These are phyloP conservation scores for Takifugu ocellatus DNA, from an alignment of 2,797 vertebrate genomes.

Conservation along the genomic window DNA sequence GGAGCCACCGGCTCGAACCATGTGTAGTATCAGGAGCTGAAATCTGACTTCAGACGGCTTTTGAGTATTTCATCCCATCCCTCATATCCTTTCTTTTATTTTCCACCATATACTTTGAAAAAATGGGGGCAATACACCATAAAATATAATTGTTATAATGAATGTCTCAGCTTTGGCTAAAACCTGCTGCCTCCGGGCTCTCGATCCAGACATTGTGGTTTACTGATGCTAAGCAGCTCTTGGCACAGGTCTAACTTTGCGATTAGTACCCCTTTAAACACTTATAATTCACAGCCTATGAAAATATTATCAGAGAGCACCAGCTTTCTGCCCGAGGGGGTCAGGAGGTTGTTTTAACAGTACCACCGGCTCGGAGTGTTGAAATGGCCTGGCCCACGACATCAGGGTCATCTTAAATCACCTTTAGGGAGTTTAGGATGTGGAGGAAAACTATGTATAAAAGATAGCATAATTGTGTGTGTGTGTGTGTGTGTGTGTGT, in stretches of 20 bases:
- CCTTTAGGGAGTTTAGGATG: slow-evolving; percentile 47
- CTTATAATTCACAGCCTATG: slow-evolving; percentile 75
- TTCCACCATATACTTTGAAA: slow-evolving; percentile 49
- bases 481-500: slow-evolving; percentile 20
- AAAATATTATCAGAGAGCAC: slow-evolving; percentile 75
- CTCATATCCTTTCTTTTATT: slow-evolving; percentile 41
- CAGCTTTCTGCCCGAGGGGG: slow-evolving; percentile 66
- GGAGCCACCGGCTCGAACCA: slow-evolving; percentile 2
- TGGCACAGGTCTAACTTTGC: slow-evolving; percentile 56
- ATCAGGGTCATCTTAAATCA: slow-evolving; percentile 66
- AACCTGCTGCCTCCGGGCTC: slow-evolving; percentile 34
- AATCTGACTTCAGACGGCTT: slow-evolving; percentile 40
- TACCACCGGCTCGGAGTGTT: slow-evolving; percentile 61
- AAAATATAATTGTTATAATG: slow-evolving; percentile 64
- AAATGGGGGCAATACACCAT: slow-evolving; percentile 50
- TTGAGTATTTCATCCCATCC: slow-evolving; percentile 32
- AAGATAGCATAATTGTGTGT: slow-evolving; percentile 40
- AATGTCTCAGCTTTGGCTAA: slow-evolving; percentile 62
- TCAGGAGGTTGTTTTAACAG: slow-evolving; percentile 69
- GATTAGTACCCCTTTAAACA: slow-evolving; percentile 73
- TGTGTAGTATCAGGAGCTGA: slow-evolving; percentile 25
- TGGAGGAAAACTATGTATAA: slow-evolving; percentile 28
- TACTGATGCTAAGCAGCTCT: slow-evolving; percentile 68
- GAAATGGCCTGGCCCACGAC: slow-evolving; percentile 52
- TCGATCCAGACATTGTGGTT: slow-evolving; percentile 55